Percentiles rank a stretch among this genome's conserved stretches.
These are phyloP conservation scores for Leucozona laternaria DNA, from an alignment of 2,888 invertebrate species.

Conservation along the genomic window DNA sequence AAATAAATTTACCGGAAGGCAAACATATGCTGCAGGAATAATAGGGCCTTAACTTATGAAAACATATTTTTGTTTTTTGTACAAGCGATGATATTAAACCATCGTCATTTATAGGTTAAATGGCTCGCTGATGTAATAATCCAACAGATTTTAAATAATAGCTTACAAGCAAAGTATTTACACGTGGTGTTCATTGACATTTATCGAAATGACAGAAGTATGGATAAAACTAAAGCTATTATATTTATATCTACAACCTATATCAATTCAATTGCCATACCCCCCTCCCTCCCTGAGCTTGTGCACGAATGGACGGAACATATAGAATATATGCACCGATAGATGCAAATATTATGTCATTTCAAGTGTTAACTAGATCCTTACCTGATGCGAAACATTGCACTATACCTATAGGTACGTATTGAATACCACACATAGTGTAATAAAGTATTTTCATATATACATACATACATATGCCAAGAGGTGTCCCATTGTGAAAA, in stretches of 20 bases:
- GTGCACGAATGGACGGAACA: neutral
- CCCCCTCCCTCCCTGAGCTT: neutral
- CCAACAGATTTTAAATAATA: neutral
- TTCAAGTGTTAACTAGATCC: conserved; percentile 44
- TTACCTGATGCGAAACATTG: conserved; percentile 31
- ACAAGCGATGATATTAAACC: too few relatives aligned
- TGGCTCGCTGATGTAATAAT: neutral
- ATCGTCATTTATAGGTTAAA: neutral
- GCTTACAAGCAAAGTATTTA: neutral
- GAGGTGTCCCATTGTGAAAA: conserved; percentile 57
- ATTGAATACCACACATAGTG: neutral
- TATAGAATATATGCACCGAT: conserved; percentile 22
- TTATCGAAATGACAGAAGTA: neutral
- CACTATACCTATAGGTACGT: too few relatives aligned
- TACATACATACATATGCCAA: neutral
- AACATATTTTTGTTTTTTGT: too few relatives aligned
- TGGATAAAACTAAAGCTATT: neutral
- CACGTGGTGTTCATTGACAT: neutral
- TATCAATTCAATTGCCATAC: neutral
- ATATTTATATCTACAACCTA: neutral
- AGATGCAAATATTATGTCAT: conserved; percentile 56
- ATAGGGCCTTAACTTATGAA: too few relatives aligned
- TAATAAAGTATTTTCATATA: conserved; percentile 4
- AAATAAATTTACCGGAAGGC: too few relatives aligned
- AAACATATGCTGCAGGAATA: too few relatives aligned